These are phyloP conservation scores for Dynastes hyllus DNA, from an alignment of 2,888 invertebrate species.

Conservation along the genomic window DNA sequence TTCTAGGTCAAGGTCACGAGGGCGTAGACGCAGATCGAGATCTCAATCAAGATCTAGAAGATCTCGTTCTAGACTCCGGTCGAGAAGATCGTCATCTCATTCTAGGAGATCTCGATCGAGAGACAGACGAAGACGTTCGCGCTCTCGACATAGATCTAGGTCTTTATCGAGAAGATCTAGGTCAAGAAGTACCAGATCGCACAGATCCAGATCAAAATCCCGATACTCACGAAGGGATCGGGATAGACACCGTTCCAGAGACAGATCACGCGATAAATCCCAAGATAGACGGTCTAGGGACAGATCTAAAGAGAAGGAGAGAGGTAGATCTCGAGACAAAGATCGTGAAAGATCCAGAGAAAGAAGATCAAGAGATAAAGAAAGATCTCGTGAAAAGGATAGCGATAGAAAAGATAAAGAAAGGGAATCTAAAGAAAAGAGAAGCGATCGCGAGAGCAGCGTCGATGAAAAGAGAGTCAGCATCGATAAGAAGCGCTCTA, in stretches of 20 bases:
- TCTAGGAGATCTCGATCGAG: slow-evolving; percentile 75
- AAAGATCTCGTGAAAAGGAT: slow-evolving; percentile 64
- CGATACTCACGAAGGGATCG: slow-evolving; percentile 59
- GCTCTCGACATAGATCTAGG: slow-evolving; percentile 69
- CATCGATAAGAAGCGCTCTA: slow-evolving; percentile 71
- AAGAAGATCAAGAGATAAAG: slow-evolving; percentile 63
- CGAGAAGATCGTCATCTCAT: slow-evolving; percentile 74
- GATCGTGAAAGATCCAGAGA: slow-evolving; percentile 69
- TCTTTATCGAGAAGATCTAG: slow-evolving; percentile 66
- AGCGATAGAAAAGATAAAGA: slow-evolving; percentile 67
- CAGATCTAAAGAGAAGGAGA: slow-evolving; percentile 59
- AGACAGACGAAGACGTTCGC: slow-evolving; percentile 72
- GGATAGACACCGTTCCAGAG: slow-evolving; percentile 54
- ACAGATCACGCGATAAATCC: slow-evolving; percentile 63
- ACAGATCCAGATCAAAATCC: slow-evolving; percentile 62
- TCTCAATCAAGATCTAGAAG: slow-evolving; percentile 80
- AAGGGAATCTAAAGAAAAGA: slow-evolving; percentile 66
- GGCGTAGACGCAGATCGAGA: slow-evolving; percentile 71
- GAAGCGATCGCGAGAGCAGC: slow-evolving; percentile 66
- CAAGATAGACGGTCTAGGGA: slow-evolving; percentile 58
- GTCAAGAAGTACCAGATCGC: slow-evolving; percentile 63
- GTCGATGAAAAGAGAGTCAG: slow-evolving; percentile 66
- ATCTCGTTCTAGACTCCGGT: slow-evolving; percentile 75
- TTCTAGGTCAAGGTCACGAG: slow-evolving; percentile 68
- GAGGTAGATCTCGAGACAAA: slow-evolving; percentile 64